Percentiles rank a stretch among this genome's conserved stretches.
Conservation (phyloP, 2,797 vertebrate species). For the Pseudochromis fuscus region DNA sequence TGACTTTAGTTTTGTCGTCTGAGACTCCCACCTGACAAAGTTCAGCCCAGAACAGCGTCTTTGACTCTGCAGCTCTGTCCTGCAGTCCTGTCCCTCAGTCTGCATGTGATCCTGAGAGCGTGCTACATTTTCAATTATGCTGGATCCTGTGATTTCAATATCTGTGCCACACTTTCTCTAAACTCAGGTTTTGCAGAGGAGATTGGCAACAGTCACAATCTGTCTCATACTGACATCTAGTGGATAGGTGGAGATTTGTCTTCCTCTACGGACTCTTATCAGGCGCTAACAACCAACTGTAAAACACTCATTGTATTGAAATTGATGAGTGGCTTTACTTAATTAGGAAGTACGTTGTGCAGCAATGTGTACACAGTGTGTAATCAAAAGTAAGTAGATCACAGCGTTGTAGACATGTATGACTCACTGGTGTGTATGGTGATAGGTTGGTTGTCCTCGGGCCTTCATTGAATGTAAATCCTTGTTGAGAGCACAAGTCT, state of each 20-base stretch:
- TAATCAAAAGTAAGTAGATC: too few species aligned
- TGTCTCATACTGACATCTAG: constrained; percentile 67
- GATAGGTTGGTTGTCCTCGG: too few species aligned
- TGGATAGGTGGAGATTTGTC: constrained; percentile 9
- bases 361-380: too few species aligned
- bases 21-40: constrained; percentile 29
- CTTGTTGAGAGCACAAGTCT: too few species aligned
- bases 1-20: constrained; percentile 55
- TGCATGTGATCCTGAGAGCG: constrained; percentile 3
- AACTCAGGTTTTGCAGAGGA: neutral
- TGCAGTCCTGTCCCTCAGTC: neutral
- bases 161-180: constrained; percentile 6
- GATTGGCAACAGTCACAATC: neutral
- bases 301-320: too few species aligned
- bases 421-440: too few species aligned
- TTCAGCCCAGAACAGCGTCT: neutral
- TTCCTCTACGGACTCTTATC: neutral
- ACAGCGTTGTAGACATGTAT: too few species aligned
- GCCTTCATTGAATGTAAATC: too few species aligned
- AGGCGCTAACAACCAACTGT: neutral
- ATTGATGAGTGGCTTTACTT: too few species aligned
- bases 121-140: neutral
- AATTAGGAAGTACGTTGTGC: too few species aligned
- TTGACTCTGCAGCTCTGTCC: neutral
- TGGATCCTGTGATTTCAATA: constrained; percentile 25